Base-by-base conservation (phyloP, 2,113 vertebrate genomes). In the Paedocypris sp. region DNA sequence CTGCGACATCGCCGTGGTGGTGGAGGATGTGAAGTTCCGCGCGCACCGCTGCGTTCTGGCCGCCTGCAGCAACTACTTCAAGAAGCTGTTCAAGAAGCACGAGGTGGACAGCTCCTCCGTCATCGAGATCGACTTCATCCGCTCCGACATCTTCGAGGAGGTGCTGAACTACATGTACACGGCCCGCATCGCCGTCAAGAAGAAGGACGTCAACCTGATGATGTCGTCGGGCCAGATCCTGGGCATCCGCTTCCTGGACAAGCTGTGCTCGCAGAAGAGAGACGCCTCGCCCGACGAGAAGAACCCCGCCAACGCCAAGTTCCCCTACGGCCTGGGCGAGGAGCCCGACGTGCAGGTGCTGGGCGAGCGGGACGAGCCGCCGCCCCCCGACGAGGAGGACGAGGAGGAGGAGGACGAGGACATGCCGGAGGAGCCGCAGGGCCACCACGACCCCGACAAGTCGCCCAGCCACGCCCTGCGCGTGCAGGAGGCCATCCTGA, bases 91-190 rank as follows among this genome's bases (percentile, higher is more conserved):
- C 75, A 98, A 98, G 67, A 98, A 98, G 59, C 89, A 97, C 2
- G 93, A 97, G 75, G 83, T 96, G 18, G 93, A 96, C 68, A 97
- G 91, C 54, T 97, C 94, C 0, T 97, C 93, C 0, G 94, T 98
- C 5, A 97, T 98, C 26, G 93, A 97, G 77, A 97, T 98, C 23
- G 94, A 97, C 82, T 97, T 98, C 62, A 89, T 94, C 58, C 91
- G 92, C 28, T 91, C 91, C 0, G 92, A 97, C 53, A 98, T 98
- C 75, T 99, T 98, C 31, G 94, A 98, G 70, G 94, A 98, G 71
- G 93, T 99, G 57, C 75, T 97, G 50, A 97, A 95, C 79, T 99
- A 98, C 78, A 98, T 99, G 93, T 99, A 99, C 77, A 98, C 95
- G 0, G 88, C 93, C 0, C 95, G 91, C 79, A 98, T 98, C 71